Evolutionary conservation across 1,140 invertebrate genomes (phyloP), one percentile per base, ranked within the genome.

Genomic region (Saccostrea cuccullata): DNA sequence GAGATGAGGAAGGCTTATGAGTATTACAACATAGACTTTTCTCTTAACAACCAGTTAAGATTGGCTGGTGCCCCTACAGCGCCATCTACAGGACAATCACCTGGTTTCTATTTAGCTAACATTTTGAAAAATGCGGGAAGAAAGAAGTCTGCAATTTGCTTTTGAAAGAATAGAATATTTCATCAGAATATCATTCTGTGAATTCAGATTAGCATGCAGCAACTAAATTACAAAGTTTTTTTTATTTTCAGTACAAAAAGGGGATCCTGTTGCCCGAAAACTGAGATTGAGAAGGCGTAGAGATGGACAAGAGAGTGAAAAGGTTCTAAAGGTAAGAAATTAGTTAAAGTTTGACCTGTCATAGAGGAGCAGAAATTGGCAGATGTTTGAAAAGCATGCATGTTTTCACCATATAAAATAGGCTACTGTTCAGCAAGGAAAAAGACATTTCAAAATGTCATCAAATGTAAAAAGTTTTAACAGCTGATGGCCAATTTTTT

Each of bases 1-100:
- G 94, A 95, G 82, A 73, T 94, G 88, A 96, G 97, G n/a, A 98
- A 98, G 3, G 92, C 92, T 26, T 96, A 98, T 20, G 97, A 99
- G 94, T 99, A 98, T 96, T 99, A 99, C 95, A 99, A 99, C 92
- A 99, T 99, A 86, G 99, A 99, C 95, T 99, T 99, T 96, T 99
- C 98, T 0, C 96, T 99, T 40, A 98, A 98, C 96, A 98, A 95
- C 90, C 98, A 99, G 93, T 94, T 99, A 40, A 96, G 98, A 88
- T 94, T 99, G 87, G 99, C 98, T 83, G 99, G 98, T 1, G 98
- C 98, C 15, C 97, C 97, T 85, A 96, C 98, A 36, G 96, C 97
- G 23, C 89, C 92, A 4, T 64, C 92, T 12, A 84, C 91, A 17
- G 91, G 89, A 67, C 90, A 92, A 55, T 92, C 91, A 60, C 92